phyloP scores from a whole-genome alignment of 2,888 invertebrate species.

The Phytoseiulus persimilis region DNA sequence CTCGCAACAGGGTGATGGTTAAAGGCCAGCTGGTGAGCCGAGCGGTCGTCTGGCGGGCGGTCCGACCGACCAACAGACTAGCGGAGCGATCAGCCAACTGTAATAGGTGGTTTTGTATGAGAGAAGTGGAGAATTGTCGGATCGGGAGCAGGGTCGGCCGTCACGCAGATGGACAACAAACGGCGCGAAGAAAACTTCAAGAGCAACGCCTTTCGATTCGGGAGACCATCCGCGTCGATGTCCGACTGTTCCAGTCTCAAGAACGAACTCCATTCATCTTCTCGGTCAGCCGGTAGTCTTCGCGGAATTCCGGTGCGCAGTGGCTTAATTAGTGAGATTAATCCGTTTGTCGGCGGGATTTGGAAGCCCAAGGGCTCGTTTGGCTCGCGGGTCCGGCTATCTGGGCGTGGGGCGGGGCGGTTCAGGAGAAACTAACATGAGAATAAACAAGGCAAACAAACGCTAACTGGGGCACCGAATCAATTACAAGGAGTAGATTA shows the following conservation, averaged over 20 bases:
- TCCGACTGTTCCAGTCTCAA: too few species aligned
- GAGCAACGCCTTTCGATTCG: not conserved
- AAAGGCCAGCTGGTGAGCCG: not conserved
- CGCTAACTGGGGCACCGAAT: not conserved
- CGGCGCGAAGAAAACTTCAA: not conserved
- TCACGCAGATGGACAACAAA: not conserved
- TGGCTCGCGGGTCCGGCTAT: not conserved
- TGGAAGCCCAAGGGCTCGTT: not conserved
- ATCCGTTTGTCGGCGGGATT: not conserved
- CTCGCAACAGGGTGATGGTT: not conserved
- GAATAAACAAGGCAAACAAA: conserved; percentile 5
- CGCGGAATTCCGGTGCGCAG: too few species aligned
- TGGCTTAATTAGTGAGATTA: too few species aligned
- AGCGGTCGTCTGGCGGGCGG: not conserved
- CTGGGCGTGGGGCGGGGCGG: conserved; percentile 5
- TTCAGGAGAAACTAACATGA: not conserved
- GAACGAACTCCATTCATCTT: too few species aligned
- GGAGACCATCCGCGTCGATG: too few species aligned
- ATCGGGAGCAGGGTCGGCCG: not conserved
- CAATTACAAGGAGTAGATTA: not conserved
- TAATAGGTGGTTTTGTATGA: not conserved
- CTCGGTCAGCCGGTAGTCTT: too few species aligned
- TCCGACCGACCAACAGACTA: not conserved
- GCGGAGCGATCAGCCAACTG: not conserved
- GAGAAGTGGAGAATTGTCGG: not conserved